Conservation (phyloP, 2,888 invertebrate species). For the Drosophila birchii region DNA sequence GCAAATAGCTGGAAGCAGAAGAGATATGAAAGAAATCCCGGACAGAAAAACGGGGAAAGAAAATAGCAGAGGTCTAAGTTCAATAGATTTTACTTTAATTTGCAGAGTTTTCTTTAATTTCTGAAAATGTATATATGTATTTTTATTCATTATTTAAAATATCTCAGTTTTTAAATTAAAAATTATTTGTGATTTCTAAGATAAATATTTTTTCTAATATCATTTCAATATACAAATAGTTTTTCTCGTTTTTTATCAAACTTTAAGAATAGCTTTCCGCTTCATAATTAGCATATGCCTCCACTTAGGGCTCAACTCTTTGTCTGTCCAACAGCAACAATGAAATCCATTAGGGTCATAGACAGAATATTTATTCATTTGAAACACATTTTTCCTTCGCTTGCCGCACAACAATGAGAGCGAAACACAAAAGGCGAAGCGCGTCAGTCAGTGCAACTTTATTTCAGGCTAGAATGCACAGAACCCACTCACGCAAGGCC, state of each 20-base stretch:
- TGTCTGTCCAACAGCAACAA: conserved; percentile 17
- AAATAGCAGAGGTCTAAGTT: background rate
- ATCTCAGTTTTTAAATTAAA: background rate
- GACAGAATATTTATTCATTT: conserved; percentile 50
- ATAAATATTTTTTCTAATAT: background rate
- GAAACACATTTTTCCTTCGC: conserved; percentile 54
- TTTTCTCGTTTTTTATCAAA: background rate
- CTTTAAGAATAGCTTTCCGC: background rate
- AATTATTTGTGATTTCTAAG: fast-evolving
- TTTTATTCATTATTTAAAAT: background rate
- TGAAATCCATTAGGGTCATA: conserved; percentile 65
- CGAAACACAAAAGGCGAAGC: conserved; percentile 74
- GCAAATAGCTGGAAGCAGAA: conserved; percentile 80
- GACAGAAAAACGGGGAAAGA: background rate
- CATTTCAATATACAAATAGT: background rate
- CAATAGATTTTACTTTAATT: conserved; percentile 14
- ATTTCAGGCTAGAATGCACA: conserved; percentile 80
- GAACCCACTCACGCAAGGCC: conserved; percentile 16
- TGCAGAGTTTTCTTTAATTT: background rate
- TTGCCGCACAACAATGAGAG: conserved; percentile 79
- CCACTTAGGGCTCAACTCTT: conserved; percentile 49
- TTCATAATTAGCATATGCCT: conserved; percentile 69
- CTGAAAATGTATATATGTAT: background rate
- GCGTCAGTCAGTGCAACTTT: conserved; percentile 77
- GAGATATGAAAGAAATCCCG: conserved; percentile 56